Conservation (phyloP, 2,888 invertebrate species). For the Mythimna ferrago region DNA sequence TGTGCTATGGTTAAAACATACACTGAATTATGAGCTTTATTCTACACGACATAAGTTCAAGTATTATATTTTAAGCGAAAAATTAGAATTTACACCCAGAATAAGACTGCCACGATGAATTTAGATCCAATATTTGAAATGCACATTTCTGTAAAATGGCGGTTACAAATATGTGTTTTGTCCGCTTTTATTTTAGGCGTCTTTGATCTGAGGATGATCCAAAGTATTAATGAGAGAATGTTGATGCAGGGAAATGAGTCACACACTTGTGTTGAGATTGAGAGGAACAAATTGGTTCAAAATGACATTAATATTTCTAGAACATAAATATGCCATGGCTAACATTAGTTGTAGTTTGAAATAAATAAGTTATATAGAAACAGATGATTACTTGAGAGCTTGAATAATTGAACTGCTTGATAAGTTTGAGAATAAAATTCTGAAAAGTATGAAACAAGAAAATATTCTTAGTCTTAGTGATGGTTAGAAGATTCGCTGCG, state of each 20-base stretch:
- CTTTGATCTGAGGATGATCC: slow-evolving; percentile 51
- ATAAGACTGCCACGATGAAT: slow-evolving; percentile 32
- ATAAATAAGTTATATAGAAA: slow-evolving; percentile 12
- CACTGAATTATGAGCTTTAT: slow-evolving; percentile 1
- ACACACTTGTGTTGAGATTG: slow-evolving; percentile 16
- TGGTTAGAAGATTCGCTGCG: no score
- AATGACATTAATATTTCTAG: slow-evolving; percentile 1
- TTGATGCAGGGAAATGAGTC: slow-evolving; percentile 48
- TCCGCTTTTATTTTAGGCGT: slow-evolving; percentile 35
- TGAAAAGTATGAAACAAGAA: no score
- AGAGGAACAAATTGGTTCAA: slow-evolving; percentile 31
- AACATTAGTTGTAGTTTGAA: not conserved
- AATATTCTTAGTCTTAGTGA: no score
- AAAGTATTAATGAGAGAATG: slow-evolving; percentile 33
- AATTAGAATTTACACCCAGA: slow-evolving; percentile 25
- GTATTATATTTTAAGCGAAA: not conserved
- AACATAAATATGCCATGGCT: slow-evolving; percentile 31
- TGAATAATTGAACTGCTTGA: not conserved
- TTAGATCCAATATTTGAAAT: slow-evolving; percentile 47
- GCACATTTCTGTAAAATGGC: slow-evolving; percentile 44
- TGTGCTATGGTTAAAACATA: not conserved
- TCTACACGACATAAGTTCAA: not conserved
- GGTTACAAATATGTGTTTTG: slow-evolving; percentile 41
- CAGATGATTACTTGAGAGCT: not conserved
- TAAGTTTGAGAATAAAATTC: no score